phyloP scores from a whole-genome alignment of 1,140 invertebrate species.

The Lepidotrigona ventralis region DNA sequence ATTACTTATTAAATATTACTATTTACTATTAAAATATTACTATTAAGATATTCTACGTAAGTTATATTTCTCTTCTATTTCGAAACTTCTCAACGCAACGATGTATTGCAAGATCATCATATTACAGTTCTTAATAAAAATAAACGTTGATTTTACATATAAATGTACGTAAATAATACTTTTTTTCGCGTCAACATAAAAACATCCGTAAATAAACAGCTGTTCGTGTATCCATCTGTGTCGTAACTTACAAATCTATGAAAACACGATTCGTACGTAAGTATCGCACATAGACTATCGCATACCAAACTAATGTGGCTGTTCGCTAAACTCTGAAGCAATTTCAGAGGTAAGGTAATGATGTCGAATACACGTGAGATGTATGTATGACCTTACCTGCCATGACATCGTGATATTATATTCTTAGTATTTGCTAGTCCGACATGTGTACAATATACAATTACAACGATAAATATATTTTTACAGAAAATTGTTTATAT shows the following conservation, averaged over 20 bases:
- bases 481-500: neutral
- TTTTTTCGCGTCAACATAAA: neutral
- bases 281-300: neutral
- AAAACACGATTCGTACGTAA: neutral
- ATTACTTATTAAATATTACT: no score
- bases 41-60: neutral
- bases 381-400: neutral
- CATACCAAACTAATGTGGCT: conserved; percentile 25
- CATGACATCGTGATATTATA: conserved; percentile 9
- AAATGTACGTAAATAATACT: neutral
- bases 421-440: conserved; percentile 6
- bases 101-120: neutral
- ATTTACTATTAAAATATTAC: neutral
- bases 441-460: conserved; percentile 5
- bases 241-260: neutral
- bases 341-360: conserved; percentile 50
- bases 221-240: neutral
- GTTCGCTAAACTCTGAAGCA: conserved; percentile 47
- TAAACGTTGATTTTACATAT: neutral
- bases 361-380: neutral
- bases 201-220: neutral
- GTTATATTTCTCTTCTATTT: neutral
- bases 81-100: neutral
- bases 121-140: neutral
- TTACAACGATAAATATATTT: neutral